Evolutionary conservation across 2,113 vertebrate genomes (phyloP), one percentile per base, ranked within the genome.

Genomic region (Ondatra zibethicus): DNA sequence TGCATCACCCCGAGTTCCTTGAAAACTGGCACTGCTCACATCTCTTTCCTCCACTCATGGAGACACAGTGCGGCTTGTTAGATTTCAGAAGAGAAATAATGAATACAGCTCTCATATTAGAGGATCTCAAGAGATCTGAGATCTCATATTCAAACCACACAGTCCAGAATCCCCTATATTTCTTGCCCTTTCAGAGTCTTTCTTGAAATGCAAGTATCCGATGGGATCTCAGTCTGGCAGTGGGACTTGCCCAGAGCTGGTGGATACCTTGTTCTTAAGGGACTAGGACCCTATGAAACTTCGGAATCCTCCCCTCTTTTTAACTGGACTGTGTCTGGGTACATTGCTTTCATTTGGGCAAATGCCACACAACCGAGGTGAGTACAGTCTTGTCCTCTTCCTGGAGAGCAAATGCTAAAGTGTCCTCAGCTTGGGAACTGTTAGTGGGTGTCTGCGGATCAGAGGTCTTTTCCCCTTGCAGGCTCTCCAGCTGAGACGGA

Each of bases 141-240:
- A 52, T 90, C 5, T 7, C 6, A 31, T n/a, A 6, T 89, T 88
- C 89, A n/a, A 33, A 72, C 39, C 25, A 66, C 42, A 93, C 63
- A 89, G 6, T 36, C 7, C 61, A 16, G 13, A 3, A 31, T 65
- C 52, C 11, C 11, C 70, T 89, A 65, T 47, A 75, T 89, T 63
- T 89, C 14, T 13, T 87, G 23, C 3, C 31, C 7, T 90, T 88
- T 23, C 31, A 42, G 45, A 17, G 21, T 21, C 45, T 93, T 89
- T n/a, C 17, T 63, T 94, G 52, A 96, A 45, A 36, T 84, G 96
- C 21, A 96, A 47, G 65, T 75, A 80, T 75, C 58, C 55, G 5
- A 29, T 13, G 75, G 33, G 8, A 45, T 78, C 11, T 93, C 25
- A 36, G 50, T 89, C 91, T 81, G 86, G 27, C n/a, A 61, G 13